Percentiles rank a stretch among this genome's conserved stretches.
These are phyloP conservation scores for Marasmarcha lunaedactyla DNA, from an alignment of 2,888 invertebrate genomes.

Conservation along the genomic window DNA sequence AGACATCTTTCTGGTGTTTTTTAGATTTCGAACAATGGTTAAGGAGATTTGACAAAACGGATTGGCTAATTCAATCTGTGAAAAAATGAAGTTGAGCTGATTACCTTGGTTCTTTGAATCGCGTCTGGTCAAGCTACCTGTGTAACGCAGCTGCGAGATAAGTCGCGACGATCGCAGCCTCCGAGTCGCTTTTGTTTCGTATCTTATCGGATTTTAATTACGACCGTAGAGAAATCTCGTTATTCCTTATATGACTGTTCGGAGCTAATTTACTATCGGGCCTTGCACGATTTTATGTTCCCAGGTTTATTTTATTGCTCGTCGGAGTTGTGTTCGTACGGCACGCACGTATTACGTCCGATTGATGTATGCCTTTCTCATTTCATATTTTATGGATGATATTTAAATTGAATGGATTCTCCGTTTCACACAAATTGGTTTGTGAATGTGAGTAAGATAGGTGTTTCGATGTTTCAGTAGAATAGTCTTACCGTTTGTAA, in stretches of 20 bases:
- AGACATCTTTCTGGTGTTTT: conserved; percentile 27
- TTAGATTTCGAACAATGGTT: conserved; percentile 39
- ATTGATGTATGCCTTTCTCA: conserved; percentile 24
- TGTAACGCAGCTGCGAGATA: conserved; percentile 14
- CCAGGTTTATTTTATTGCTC: conserved; percentile 47
- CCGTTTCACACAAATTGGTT: neutral
- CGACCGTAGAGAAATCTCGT: conserved; percentile 62
- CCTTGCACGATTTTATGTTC: conserved; percentile 50
- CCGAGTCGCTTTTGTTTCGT: conserved; percentile 59
- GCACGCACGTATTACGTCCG: conserved; percentile 26
- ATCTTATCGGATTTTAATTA: conserved; percentile 70
- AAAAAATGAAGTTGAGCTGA: conserved; percentile 40
- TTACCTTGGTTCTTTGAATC: conserved; percentile 37
- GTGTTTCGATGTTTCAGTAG: no score
- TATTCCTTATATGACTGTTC: conserved; percentile 60
- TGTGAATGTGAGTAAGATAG: no score
- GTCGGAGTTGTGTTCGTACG: conserved; percentile 29
- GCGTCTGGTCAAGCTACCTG: conserved; percentile 16
- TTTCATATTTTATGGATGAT: conserved; percentile 26
- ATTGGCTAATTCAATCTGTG: conserved; percentile 49
- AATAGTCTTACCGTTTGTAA: no score
- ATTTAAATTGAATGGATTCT: conserved; percentile 6
- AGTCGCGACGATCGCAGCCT: conserved; percentile 22
- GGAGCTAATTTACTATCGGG: conserved; percentile 56
- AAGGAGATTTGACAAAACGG: conserved; percentile 46